Evolutionary conservation across 1,140 invertebrate genomes (phyloP).

Genomic region (Centruroides vittatus): DNA sequence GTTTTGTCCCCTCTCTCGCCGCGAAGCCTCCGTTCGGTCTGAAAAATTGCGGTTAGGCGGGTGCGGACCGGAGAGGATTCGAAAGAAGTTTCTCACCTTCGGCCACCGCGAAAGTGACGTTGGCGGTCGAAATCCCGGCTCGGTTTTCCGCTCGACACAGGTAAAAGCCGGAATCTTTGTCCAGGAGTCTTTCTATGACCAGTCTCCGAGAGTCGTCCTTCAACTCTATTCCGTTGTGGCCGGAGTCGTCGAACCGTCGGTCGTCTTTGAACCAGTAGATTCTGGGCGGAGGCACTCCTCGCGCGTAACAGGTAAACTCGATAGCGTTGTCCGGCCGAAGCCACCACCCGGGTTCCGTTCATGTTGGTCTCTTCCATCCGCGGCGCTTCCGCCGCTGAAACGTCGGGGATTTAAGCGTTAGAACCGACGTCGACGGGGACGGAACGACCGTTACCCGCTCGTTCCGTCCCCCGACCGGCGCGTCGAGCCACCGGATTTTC

Average conservation of each 20-base stretch:
- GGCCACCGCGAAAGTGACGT: conserved; percentile 6
- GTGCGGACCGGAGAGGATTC: neutral
- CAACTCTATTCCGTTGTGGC: conserved; percentile 8
- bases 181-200: conserved; percentile 8
- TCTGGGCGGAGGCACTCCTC: conserved; percentile 16
- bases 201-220: conserved; percentile 8
- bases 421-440: too few species aligned
- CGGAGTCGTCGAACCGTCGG: conserved; percentile 1
- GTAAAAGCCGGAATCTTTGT: conserved; percentile 14
- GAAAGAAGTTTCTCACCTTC: neutral
- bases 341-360: neutral
- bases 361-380: conserved; percentile 15
- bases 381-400: conserved; percentile 1
- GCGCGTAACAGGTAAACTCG: conserved; percentile 16
- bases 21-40: too few species aligned
- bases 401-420: too few species aligned
- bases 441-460: too few species aligned
- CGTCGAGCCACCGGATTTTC: too few species aligned
- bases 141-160: conserved; percentile 12
- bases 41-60: too few species aligned
- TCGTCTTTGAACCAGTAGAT: conserved; percentile 18
- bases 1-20: neutral
- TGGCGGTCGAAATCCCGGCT: conserved; percentile 5
- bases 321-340: conserved; percentile 4
- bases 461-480: too few species aligned